phyloP scores from a whole-genome alignment of 2,797 vertebrate genomes.

The Hippopotamyrus pictus region DNA sequence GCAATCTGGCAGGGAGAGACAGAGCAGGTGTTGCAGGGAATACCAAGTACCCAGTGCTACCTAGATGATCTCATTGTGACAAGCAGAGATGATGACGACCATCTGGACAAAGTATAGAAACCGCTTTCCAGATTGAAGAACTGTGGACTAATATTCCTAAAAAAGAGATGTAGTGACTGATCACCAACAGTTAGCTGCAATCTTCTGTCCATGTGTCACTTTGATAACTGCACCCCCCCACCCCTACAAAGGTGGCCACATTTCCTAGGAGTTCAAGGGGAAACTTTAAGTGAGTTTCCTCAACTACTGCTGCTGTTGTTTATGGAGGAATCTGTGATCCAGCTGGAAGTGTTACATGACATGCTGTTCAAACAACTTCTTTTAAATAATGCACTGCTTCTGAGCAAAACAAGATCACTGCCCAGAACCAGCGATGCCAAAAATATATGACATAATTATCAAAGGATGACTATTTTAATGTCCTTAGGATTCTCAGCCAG shows the following conservation, averaged over 20 bases:
- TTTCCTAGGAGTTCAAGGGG: not conserved
- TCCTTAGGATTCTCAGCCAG: not conserved
- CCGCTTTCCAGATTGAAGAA: not conserved
- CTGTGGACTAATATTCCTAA: not conserved
- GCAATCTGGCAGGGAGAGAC: not conserved
- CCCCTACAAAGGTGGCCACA: not conserved
- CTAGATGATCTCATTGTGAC: not conserved
- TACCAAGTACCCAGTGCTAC: not conserved
- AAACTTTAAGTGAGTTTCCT: not conserved
- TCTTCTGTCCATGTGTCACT: not conserved
- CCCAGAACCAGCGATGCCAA: not conserved
- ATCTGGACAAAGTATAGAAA: not conserved
- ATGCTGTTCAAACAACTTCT: not conserved
- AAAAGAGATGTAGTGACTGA: not conserved
- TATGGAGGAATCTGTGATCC: not conserved
- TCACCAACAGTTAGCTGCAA: not conserved
- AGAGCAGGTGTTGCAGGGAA: constrained; percentile 2
- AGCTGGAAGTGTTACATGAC: not conserved
- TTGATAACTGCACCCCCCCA: not conserved
- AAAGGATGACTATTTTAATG: not conserved
- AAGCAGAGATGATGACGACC: not conserved
- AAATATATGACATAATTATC: not conserved
- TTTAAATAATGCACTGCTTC: not conserved
- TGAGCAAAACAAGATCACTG: constrained; percentile 1
- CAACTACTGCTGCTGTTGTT: not conserved